A percentile compares a stretch with the other conserved stretches of the same genome.
Evolutionary conservation across 2,888 invertebrate species (phyloP).

Genomic region (Mythimna impura): DNA sequence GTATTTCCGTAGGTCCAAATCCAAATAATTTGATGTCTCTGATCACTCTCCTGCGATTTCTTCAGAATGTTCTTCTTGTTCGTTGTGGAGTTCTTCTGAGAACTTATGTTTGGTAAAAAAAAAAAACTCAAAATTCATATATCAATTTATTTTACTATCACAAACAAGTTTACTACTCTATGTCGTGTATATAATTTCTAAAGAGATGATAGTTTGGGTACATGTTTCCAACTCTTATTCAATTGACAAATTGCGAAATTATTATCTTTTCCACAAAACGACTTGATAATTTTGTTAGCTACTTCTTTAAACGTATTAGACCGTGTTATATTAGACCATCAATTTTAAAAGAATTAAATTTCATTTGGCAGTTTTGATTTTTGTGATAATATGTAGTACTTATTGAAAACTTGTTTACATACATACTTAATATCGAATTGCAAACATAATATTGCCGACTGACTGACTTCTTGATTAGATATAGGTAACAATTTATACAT

Average conservation of each 20-base stretch:
- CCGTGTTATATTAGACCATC: conserved; percentile 5
- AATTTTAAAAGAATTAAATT: neutral
- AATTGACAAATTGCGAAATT: conserved; percentile 3
- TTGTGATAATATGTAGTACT: conserved; percentile 9
- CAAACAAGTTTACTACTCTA: conserved; percentile 69
- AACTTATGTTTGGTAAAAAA: conserved; percentile 8
- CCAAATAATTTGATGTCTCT: no score
- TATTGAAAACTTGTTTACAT: neutral
- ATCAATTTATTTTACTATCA: conserved; percentile 70
- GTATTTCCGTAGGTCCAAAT: neutral
- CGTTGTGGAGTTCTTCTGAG: no score
- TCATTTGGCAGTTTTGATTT: conserved; percentile 1
- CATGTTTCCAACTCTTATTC: conserved; percentile 18
- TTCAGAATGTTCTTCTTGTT: neutral
- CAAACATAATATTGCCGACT: neutral
- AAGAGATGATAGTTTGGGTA: conserved; percentile 56
- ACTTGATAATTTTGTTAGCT: neutral
- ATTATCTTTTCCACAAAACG: neutral
- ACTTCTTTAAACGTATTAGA: conserved; percentile 7
- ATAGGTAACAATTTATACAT: neutral
- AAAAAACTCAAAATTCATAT: conserved; percentile 29
- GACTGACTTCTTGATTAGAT: neutral
- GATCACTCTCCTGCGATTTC: neutral
- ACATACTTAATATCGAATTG: neutral
- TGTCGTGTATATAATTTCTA: conserved; percentile 64